Percentiles rank a stretch among this genome's conserved stretches.
These are phyloP conservation scores for Denticeps clupeoides DNA, from an alignment of 2,797 vertebrate genomes.

Conservation along the genomic window DNA sequence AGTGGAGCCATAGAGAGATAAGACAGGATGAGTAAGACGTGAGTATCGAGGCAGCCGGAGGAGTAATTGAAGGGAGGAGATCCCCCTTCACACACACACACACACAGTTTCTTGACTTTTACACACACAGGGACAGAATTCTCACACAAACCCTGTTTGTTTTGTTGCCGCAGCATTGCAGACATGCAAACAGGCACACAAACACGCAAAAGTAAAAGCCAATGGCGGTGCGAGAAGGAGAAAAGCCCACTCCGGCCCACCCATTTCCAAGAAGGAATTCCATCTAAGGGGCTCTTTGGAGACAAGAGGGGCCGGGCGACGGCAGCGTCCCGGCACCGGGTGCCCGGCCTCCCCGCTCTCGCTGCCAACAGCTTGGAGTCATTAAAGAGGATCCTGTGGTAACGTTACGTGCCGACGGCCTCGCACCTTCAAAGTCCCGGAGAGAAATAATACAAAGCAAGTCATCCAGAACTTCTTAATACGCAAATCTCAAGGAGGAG, in stretches of 20 bases:
- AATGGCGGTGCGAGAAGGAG: conserved; percentile 11
- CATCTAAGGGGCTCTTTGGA: conserved; percentile 29
- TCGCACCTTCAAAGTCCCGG: conserved; percentile 60
- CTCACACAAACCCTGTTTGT: not conserved
- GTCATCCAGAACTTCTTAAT: conserved; percentile 61
- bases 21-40: no score
- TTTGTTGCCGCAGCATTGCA: not conserved
- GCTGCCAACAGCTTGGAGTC: conserved; percentile 63
- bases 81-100: no score
- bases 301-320: not conserved
- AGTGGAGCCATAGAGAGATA: no score
- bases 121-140: no score
- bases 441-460: conserved; percentile 59
- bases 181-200: not conserved
- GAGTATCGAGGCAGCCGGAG: no score
- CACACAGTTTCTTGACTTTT: no score
- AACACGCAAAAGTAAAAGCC: not conserved
- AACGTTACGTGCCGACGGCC: conserved; percentile 59
- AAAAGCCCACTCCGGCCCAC: conserved; percentile 35
- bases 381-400: conserved; percentile 63
- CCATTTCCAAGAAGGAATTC: conserved; percentile 48
- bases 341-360: conserved; percentile 28
- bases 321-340: not conserved
- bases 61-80: no score
- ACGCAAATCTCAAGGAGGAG: conserved; percentile 50